These are phyloP conservation scores for Julus scandinavius DNA, from an alignment of 2,888 invertebrate genomes.

Conservation along the genomic window DNA sequence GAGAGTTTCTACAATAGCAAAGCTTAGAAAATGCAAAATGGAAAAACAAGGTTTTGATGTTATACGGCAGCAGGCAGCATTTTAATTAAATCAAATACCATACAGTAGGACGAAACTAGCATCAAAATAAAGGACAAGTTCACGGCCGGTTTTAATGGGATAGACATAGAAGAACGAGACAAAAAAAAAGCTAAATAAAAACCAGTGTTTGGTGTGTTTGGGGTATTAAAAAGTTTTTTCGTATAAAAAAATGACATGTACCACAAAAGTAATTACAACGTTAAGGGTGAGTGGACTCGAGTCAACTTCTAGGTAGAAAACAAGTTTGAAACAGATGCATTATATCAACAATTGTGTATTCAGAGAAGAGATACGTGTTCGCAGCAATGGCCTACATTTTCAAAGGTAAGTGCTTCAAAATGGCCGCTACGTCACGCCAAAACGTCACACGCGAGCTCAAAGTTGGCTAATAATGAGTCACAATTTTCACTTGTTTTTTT, in stretches of 20 bases:
- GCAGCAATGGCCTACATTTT: slow-evolving; percentile 8
- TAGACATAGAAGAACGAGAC: neutral
- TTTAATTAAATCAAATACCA: slow-evolving; percentile 43
- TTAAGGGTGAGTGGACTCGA: slow-evolving; percentile 43
- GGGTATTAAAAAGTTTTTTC: neutral
- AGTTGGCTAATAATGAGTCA: neutral
- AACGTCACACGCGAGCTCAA: neutral
- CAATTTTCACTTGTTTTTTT: neutral
- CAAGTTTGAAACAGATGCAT: slow-evolving; percentile 32
- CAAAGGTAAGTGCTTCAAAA: neutral
- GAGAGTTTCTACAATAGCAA: neutral
- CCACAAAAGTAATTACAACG: slow-evolving; percentile 36
- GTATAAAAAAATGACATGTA: slow-evolving; percentile 12
- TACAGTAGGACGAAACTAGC: slow-evolving; percentile 32
- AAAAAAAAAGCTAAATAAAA: neutral
- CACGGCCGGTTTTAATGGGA: slow-evolving; percentile 20
- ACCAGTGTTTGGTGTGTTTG: slow-evolving; percentile 15
- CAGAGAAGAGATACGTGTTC: neutral
- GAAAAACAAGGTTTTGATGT: slow-evolving; percentile 18
- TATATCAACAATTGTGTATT: neutral
- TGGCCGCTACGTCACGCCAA: slow-evolving; percentile 13
- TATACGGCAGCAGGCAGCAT: neutral
- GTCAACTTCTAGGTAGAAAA: neutral
- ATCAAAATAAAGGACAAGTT: slow-evolving; percentile 17
- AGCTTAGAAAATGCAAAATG: neutral